Conservation (phyloP, 2,797 vertebrate genomes). For the Eleutherodactylus coqui region DNA sequence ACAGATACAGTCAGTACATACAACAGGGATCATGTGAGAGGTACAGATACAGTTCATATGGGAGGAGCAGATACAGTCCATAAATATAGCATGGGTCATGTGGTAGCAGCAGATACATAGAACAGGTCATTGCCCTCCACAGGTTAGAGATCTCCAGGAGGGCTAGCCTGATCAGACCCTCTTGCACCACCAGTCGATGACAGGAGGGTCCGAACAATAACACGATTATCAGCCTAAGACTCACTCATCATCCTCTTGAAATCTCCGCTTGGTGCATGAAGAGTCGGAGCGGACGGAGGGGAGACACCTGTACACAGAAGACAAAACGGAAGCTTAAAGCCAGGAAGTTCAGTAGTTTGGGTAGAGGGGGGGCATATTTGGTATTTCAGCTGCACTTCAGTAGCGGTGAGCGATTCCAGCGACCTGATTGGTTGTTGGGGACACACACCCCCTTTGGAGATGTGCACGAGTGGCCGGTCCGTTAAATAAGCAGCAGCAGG, state of each 20-base stretch:
- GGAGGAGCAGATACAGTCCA: background rate
- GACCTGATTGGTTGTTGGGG: too few relatives aligned
- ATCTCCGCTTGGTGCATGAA: conserved; percentile 9
- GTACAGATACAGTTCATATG: background rate
- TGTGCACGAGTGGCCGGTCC: too few relatives aligned
- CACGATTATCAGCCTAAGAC: background rate
- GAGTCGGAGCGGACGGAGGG: conserved; percentile 1
- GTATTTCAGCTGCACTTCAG: too few relatives aligned
- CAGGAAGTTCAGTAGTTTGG: too few relatives aligned
- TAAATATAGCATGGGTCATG: background rate
- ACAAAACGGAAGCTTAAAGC: background rate
- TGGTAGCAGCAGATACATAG: background rate
- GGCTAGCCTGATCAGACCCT: too few relatives aligned
- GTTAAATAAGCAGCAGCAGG: too few relatives aligned
- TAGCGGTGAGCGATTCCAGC: too few relatives aligned
- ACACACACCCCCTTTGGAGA: too few relatives aligned
- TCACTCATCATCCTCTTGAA: conserved; percentile 35
- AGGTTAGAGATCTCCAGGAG: background rate
- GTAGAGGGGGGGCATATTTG: too few relatives aligned
- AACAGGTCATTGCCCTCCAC: too few relatives aligned
- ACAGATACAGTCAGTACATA: background rate
- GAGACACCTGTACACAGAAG: background rate
- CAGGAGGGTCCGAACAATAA: background rate
- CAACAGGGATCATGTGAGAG: background rate
- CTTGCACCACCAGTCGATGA: too few relatives aligned